Conservation (phyloP, 2,797 vertebrate genomes). For the Menidia menidia region DNA sequence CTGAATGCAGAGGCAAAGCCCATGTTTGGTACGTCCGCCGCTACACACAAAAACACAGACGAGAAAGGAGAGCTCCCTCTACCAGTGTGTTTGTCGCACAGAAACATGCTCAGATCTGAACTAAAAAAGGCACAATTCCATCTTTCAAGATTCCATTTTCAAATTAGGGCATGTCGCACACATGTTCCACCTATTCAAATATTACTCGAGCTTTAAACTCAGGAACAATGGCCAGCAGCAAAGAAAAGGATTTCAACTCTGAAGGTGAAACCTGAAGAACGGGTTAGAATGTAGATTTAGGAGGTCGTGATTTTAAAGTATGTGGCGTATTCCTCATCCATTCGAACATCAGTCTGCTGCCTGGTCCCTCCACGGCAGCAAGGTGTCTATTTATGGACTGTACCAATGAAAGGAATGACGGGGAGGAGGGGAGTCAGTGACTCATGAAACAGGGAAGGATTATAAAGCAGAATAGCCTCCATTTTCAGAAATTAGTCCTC, state of each 20-base stretch:
- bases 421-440: constrained; percentile 55
- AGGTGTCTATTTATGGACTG: constrained; percentile 77
- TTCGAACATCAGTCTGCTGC: constrained; percentile 32
- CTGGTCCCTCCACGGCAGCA: constrained; percentile 44
- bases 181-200: background rate
- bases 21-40: constrained; percentile 70
- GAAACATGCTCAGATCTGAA: constrained; percentile 21
- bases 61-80: constrained; percentile 40
- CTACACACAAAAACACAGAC: constrained; percentile 20
- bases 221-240: background rate
- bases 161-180: constrained; percentile 8
- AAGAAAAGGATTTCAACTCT: background rate
- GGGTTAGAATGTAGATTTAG: background rate
- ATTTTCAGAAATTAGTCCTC: constrained; percentile 73
- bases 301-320: background rate
- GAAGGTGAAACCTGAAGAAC: constrained; percentile 6
- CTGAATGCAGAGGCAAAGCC: constrained; percentile 47
- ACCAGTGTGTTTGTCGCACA: constrained; percentile 38
- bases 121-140: constrained; percentile 11
- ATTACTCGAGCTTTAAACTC: constrained; percentile 10
- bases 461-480: constrained; percentile 65
- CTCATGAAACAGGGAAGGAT: constrained; percentile 72
- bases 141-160: constrained; percentile 15
- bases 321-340: background rate
- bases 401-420: constrained; percentile 63